Evolutionary conservation across 37 sponge, comb jelly and placozoan genomes (phyloP), one percentile per base, ranked within the genome.

Genomic region (Aphrocallistes beatrix): DNA sequence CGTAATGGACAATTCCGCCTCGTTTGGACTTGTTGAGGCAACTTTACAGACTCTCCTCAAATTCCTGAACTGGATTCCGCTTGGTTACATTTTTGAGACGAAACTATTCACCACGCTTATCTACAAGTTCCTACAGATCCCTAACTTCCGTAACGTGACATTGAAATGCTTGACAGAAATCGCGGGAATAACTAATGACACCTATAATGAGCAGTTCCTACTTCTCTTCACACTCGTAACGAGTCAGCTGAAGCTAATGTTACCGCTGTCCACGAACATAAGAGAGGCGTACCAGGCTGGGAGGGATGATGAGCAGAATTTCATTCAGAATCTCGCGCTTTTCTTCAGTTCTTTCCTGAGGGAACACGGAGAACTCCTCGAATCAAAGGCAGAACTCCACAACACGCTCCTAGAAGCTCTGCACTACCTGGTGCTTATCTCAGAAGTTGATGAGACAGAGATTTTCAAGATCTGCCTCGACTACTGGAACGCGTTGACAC

Each of bases 391-490:
- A 81, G 89, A 89, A 23, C 82, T 86, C 69, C 89, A 89, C 8
- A 84, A 87, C 32, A 87, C 87, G 0, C 30, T 84, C 36, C 0
- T 87, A 37, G 81, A 98, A 92, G 99, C 94, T n/a, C 91, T 98
- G n/a, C 94, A 95, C 82, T 98, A 90, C 39, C 87, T 98, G 60
- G 96, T 98, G 38, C 85, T 95, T 0, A 92, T 98, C 17, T 98
- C 99, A 21, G 94, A 95, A 86, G 95, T 98, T 39, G 93, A 95
- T 21, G 96, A 98, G 84, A 98, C 90, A 60, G 99, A 98, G 89
- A 98, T 98, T 9, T 98, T 98, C 90, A 98, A 98, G 90, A 98
- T 98, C 21, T 98, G 96, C 40, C 88, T 98, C 39, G 99, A 98
- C 42, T 98, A 95, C 85, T 98, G 99, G 99, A 98, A 94, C 84